phyloP scores from a whole-genome alignment of 2,888 invertebrate genomes.

The Chrysomela aeneicollis region DNA sequence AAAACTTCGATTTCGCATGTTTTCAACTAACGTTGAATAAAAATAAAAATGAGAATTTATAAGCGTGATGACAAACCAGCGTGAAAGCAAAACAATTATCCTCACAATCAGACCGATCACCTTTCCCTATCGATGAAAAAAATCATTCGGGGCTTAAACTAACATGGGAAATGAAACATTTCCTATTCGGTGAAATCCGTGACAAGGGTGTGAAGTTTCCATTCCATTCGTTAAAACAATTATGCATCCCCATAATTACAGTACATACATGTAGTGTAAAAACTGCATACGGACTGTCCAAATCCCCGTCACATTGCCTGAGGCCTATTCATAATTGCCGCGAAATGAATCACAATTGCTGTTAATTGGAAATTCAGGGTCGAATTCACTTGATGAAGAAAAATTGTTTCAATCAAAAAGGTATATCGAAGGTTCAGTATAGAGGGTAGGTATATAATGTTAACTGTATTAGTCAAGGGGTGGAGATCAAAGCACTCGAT shows the following conservation, averaged over 20 bases:
- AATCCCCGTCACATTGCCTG: neutral
- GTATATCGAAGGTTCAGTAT: neutral
- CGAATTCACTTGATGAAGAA: neutral
- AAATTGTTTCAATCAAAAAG: neutral
- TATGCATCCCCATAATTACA: slow-evolving; percentile 2
- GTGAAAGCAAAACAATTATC: no score
- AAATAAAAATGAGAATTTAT: no score
- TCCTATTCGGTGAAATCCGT: neutral
- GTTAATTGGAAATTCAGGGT: slow-evolving; percentile 4
- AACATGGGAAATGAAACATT: neutral
- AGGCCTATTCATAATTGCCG: neutral
- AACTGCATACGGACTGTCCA: neutral
- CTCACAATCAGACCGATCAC: no score
- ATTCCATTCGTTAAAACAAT: slow-evolving; percentile 4
- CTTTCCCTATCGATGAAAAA: no score
- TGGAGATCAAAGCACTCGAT: neutral
- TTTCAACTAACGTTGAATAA: no score
- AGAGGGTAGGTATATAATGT: neutral
- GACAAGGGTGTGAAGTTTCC: neutral
- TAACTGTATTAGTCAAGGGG: neutral
- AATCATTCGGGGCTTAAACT: neutral
- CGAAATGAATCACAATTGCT: slow-evolving; percentile 3
- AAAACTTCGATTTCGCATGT: no score
- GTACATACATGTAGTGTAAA: slow-evolving; percentile 2
- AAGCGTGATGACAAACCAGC: no score